These are phyloP conservation scores for Manis pentadactyla DNA, from an alignment of 2,797 vertebrate genomes.

Conservation along the genomic window DNA sequence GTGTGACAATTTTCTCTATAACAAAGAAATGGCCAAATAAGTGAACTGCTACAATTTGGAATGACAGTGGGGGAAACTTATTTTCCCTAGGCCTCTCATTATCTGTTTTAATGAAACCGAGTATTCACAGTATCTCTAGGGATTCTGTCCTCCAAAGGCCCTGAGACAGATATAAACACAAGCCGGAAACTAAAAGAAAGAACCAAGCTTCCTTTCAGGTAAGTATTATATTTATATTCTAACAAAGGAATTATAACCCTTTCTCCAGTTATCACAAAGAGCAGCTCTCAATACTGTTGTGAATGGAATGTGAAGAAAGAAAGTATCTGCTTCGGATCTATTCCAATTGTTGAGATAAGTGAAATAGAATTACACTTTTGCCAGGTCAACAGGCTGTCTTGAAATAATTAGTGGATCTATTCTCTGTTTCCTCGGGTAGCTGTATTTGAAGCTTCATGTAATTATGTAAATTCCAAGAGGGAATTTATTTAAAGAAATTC, in stretches of 20 bases:
- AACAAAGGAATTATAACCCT: neutral
- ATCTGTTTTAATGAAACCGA: neutral
- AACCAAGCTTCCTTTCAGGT: neutral
- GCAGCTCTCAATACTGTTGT: too few relatives aligned
- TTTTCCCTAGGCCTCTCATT: neutral
- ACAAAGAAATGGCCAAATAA: neutral
- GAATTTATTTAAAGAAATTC: neutral
- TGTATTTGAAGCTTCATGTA: neutral
- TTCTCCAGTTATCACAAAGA: neutral
- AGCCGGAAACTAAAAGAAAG: neutral
- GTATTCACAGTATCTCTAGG: neutral
- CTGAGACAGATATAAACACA: slow-evolving; percentile 54
- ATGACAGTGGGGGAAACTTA: neutral
- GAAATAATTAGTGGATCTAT: neutral
- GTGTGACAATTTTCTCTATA: neutral
- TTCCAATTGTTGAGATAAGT: neutral
- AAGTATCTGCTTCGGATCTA: neutral
- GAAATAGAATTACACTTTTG: too few relatives aligned
- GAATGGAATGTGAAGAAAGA: neutral
- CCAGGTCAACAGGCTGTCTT: neutral
- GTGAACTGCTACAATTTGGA: neutral
- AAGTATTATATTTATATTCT: neutral
- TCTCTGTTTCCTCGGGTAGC: neutral
- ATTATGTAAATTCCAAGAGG: neutral
- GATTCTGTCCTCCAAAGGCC: neutral